phyloP scores from a whole-genome alignment of 2,797 vertebrate genomes.

The Rhynchonycteris naso region DNA sequence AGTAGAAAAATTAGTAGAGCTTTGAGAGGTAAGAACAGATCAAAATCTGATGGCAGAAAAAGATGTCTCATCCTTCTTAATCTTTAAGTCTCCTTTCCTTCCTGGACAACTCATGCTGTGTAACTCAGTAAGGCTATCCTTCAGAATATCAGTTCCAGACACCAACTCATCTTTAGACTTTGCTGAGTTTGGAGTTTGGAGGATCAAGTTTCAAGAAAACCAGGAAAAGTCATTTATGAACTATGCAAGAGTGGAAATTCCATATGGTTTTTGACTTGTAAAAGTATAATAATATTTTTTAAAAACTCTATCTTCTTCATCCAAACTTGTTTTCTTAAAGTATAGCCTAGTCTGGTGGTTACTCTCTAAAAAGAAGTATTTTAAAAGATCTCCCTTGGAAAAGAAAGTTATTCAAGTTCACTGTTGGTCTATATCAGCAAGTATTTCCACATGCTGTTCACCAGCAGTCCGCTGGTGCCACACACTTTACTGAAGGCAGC shows the following conservation, averaged over 20 bases:
- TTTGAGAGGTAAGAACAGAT: conserved; percentile 45
- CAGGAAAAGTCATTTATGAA: conserved; percentile 53
- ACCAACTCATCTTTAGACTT: conserved; percentile 19
- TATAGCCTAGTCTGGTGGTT: conserved; percentile 65
- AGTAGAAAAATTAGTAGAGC: neutral
- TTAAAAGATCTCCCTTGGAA: conserved; percentile 66
- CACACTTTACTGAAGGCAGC: neutral
- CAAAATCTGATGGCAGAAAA: neutral
- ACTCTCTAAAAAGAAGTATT: conserved; percentile 58
- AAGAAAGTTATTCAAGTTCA: conserved; percentile 41
- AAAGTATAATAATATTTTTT: conserved; percentile 64
- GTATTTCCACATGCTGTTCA: neutral
- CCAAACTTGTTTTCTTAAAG: conserved; percentile 64
- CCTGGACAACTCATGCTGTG: neutral
- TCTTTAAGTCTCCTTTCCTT: conserved; percentile 6
- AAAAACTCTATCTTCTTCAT: conserved; percentile 10
- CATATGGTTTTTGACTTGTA: conserved; percentile 74
- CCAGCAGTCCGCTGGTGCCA: neutral
- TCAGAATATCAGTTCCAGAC: conserved; percentile 44
- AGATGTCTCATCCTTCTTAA: neutral
- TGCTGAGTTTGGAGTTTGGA: conserved; percentile 58
- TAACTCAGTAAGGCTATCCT: neutral
- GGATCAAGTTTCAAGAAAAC: conserved; percentile 68
- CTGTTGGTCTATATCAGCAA: conserved; percentile 62
- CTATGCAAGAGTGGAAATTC: conserved; percentile 57